Percentiles rank a stretch among this genome's conserved stretches.
Evolutionary conservation across 2,888 invertebrate genomes (phyloP).

Genomic region (Sepiola atlantica): DNA sequence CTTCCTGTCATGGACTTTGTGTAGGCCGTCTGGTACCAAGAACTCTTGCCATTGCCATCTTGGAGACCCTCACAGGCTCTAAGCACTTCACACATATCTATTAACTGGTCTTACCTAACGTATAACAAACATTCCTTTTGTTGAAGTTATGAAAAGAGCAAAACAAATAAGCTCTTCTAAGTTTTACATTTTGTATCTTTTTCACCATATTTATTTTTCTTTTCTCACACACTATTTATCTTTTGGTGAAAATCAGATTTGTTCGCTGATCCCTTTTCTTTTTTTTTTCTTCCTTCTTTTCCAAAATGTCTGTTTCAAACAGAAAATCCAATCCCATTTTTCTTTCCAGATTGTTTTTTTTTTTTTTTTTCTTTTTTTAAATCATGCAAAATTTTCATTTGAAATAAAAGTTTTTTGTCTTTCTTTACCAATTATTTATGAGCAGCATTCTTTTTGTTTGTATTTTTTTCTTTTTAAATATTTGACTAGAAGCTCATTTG

Average conservation of each 20-base stretch:
- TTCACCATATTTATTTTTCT: too few relatives aligned
- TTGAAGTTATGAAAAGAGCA: not conserved
- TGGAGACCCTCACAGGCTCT: too few relatives aligned
- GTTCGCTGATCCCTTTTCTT: not conserved
- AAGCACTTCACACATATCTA: too few relatives aligned
- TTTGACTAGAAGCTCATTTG: not conserved
- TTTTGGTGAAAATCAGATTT: not conserved
- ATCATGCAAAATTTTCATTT: not conserved
- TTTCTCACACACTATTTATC: too few relatives aligned
- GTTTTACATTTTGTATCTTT: too few relatives aligned
- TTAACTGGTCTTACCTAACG: too few relatives aligned
- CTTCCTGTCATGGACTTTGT: too few relatives aligned
- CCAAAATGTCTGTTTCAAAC: not conserved
- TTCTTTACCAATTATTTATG: not conserved
- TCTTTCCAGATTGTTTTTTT: not conserved
- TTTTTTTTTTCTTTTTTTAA: not conserved
- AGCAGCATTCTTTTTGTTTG: not conserved
- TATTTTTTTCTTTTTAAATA: not conserved
- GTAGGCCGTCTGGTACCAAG: too few relatives aligned
- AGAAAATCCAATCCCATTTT: not conserved
- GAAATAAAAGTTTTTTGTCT: not conserved
- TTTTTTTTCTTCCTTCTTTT: not conserved
- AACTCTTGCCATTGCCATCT: too few relatives aligned
- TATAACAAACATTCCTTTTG: not conserved
- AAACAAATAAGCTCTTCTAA: too few relatives aligned